Evolutionary conservation across 2,888 invertebrate species (phyloP).

Genomic region (Lithosia quadra): DNA sequence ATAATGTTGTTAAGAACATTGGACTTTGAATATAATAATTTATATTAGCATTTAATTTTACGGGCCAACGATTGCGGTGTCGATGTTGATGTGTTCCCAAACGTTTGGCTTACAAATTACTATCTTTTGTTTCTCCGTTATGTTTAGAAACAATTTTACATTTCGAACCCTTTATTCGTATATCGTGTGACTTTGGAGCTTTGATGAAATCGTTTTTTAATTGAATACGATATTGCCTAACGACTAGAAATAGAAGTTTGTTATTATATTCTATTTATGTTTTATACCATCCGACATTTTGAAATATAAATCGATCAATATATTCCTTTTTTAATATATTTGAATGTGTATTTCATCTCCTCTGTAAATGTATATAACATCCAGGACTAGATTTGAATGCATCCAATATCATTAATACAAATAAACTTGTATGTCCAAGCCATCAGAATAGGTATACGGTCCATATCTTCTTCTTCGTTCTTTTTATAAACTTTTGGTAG

Average conservation of each 20-base stretch:
- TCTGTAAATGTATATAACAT: too few species aligned
- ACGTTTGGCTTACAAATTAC: constrained; percentile 62
- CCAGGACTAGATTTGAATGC: too few species aligned
- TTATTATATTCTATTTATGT: constrained; percentile 27
- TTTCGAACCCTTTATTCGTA: constrained; percentile 35
- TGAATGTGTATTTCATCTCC: too few species aligned
- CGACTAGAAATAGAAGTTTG: constrained; percentile 25
- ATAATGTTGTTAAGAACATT: constrained; percentile 82
- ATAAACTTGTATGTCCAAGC: too few species aligned
- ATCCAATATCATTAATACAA: too few species aligned
- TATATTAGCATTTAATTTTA: constrained; percentile 86
- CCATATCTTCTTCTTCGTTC: too few species aligned
- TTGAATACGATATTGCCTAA: constrained; percentile 43
- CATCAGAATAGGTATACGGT: too few species aligned
- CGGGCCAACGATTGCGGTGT: constrained; percentile 73
- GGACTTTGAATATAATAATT: constrained; percentile 79
- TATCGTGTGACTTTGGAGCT: constrained; percentile 39
- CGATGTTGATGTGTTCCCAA: constrained; percentile 70
- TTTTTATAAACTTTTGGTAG: too few species aligned
- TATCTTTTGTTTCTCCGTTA: constrained; percentile 59
- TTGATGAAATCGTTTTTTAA: constrained; percentile 51
- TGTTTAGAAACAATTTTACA: constrained; percentile 41
- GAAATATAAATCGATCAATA: neutral
- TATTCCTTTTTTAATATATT: too few species aligned
- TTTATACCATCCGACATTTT: neutral